Conservation (phyloP, 2,113 vertebrate genomes). For the Vidua macroura region DNA sequence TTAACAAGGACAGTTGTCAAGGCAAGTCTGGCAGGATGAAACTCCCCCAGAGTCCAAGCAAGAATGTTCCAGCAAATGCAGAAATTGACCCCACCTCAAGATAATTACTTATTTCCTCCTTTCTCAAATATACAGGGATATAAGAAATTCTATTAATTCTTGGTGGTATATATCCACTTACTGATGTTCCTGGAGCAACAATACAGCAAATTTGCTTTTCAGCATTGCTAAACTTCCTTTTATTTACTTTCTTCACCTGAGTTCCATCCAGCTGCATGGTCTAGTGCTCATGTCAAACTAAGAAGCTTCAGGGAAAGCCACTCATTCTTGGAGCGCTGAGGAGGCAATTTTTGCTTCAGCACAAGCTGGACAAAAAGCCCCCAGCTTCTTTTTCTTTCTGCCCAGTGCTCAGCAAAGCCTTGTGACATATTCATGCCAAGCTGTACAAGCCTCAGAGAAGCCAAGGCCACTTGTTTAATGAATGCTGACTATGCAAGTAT, state of each 20-base stretch:
- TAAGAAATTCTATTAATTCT: background rate
- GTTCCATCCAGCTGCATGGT: background rate
- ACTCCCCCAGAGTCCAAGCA: background rate
- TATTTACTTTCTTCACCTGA: slow-evolving; percentile 7
- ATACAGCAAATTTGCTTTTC: background rate
- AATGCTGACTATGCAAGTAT: background rate
- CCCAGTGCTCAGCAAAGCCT: background rate
- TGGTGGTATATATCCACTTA: background rate
- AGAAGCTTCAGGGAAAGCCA: background rate
- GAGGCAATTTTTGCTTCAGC: background rate
- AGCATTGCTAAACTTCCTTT: background rate
- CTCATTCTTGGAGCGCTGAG: background rate
- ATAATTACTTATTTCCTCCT: background rate
- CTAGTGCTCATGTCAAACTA: background rate
- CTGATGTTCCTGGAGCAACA: background rate
- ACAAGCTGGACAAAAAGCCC: background rate
- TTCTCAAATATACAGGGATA: background rate
- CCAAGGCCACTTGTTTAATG: slow-evolving; percentile 1
- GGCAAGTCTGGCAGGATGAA: background rate
- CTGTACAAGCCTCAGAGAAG: background rate
- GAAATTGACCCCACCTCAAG: background rate
- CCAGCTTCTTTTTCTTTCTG: background rate
- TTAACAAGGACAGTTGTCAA: background rate
- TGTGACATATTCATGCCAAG: background rate
- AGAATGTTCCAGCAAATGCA: background rate